phyloP scores from a whole-genome alignment of 2,113 vertebrate species.

The Australoheros scitulus region DNA sequence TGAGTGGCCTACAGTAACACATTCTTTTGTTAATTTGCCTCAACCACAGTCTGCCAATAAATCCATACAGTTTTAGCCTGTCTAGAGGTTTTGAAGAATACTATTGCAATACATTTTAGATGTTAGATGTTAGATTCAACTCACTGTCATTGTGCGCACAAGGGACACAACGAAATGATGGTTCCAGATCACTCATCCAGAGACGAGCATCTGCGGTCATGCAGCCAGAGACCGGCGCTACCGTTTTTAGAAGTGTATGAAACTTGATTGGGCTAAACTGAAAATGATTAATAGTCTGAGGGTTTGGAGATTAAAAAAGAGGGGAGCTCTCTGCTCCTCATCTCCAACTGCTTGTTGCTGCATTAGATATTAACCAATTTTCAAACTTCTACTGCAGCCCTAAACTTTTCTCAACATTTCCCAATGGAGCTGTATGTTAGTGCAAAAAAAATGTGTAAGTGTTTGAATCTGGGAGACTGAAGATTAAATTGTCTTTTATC shows the following conservation, averaged over 20 bases:
- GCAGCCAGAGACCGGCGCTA: too few species aligned
- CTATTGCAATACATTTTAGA: not conserved
- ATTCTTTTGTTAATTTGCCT: not conserved
- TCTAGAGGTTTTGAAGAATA: fast-evolving
- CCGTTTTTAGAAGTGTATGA: not conserved
- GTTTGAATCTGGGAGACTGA: not conserved
- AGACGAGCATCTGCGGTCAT: too few species aligned
- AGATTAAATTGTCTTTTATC: not conserved
- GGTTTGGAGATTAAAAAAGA: not conserved
- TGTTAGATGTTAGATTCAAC: too few species aligned
- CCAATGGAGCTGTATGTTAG: not conserved
- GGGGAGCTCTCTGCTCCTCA: not conserved
- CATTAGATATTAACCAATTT: not conserved
- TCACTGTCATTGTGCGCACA: too few species aligned
- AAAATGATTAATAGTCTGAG: not conserved
- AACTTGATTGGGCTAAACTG: not conserved
- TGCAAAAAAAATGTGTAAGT: not conserved
- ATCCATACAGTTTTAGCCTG: not conserved
- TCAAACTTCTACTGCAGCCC: not conserved
- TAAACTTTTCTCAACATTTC: not conserved
- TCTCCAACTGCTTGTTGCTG: not conserved
- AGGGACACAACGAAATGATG: too few species aligned
- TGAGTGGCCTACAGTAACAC: not conserved
- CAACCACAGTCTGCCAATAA: not conserved
- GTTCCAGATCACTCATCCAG: too few species aligned